phyloP scores from a whole-genome alignment of 1,140 invertebrate genomes.

The Drosophila santomea region DNA sequence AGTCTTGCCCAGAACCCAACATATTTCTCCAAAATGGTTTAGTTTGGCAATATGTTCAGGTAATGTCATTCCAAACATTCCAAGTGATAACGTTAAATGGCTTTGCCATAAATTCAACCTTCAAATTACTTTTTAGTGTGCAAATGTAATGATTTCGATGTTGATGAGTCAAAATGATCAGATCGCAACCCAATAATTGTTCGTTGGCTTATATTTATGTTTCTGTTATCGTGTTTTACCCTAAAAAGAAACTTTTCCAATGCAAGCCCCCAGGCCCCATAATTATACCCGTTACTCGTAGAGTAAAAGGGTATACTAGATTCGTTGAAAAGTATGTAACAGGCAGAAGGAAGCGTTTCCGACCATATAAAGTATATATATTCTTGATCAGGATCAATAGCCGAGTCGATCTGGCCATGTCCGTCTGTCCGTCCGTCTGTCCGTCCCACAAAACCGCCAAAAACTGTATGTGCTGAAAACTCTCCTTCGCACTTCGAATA shows the following conservation, averaged over 20 bases:
- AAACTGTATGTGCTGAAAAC: too few relatives aligned
- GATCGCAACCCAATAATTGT: slow-evolving; percentile 19
- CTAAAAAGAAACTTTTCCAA: background rate
- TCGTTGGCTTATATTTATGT: background rate
- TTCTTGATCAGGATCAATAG: too few relatives aligned
- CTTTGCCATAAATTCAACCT: slow-evolving; percentile 45
- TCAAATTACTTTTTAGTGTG: slow-evolving; percentile 26
- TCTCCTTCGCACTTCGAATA: too few relatives aligned
- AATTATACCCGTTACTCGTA: too few relatives aligned
- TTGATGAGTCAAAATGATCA: slow-evolving; percentile 1
- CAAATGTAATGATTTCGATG: slow-evolving; percentile 64
- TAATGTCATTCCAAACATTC: slow-evolving; percentile 51
- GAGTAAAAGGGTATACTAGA: too few relatives aligned
- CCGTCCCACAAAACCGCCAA: too few relatives aligned
- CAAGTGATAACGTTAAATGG: slow-evolving; percentile 46
- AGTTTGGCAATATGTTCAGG: slow-evolving; percentile 62
- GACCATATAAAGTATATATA: too few relatives aligned
- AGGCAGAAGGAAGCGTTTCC: too few relatives aligned
- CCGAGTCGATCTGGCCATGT: too few relatives aligned
- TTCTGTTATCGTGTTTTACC: slow-evolving; percentile 1
- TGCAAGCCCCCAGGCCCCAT: slow-evolving; percentile 28
- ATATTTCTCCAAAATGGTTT: slow-evolving; percentile 33
- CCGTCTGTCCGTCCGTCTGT: too few relatives aligned
- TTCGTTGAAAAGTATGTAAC: too few relatives aligned
- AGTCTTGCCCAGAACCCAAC: slow-evolving; percentile 15